These are phyloP conservation scores for Salmo trutta DNA, from an alignment of 2,797 vertebrate species.

Conservation along the genomic window DNA sequence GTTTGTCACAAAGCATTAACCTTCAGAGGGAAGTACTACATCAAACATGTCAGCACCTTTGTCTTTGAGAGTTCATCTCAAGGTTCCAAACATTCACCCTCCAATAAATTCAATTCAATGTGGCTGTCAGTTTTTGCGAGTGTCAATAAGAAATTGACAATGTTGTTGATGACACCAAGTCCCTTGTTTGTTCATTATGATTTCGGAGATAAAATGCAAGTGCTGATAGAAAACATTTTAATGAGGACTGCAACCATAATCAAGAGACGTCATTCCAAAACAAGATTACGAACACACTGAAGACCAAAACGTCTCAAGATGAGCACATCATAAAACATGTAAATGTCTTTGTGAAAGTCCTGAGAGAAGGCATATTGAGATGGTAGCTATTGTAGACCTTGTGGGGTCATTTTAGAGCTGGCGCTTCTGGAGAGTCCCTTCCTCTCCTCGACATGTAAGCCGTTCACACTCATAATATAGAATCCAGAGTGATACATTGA, in stretches of 20 bases:
- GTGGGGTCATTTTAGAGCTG: not conserved
- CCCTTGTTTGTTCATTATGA: not conserved
- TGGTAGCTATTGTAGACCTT: not conserved
- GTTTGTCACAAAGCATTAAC: conserved; percentile 44
- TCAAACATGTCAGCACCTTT: conserved; percentile 21
- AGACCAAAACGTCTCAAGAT: not conserved
- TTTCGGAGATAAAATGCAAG: not conserved
- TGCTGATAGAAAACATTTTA: not conserved
- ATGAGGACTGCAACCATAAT: conserved; percentile 9
- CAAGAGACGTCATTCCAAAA: conserved; percentile 12
- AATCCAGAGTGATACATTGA: not conserved
- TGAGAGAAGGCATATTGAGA: not conserved
- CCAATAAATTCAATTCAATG: conserved; percentile 53
- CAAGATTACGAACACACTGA: not conserved
- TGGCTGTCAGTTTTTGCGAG: conserved; percentile 17
- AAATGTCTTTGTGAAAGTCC: not conserved
- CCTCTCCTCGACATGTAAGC: not conserved
- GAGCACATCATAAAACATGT: not conserved
- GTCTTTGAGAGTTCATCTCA: conserved; percentile 1
- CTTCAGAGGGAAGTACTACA: conserved; percentile 29
- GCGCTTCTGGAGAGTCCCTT: not conserved
- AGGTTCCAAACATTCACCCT: not conserved
- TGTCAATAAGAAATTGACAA: conserved; percentile 24
- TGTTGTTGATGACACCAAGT: not conserved
- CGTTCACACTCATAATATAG: not conserved